These are phyloP conservation scores for Nixonia krombeini DNA, from an alignment of 1,140 invertebrate genomes.

Conservation along the genomic window DNA sequence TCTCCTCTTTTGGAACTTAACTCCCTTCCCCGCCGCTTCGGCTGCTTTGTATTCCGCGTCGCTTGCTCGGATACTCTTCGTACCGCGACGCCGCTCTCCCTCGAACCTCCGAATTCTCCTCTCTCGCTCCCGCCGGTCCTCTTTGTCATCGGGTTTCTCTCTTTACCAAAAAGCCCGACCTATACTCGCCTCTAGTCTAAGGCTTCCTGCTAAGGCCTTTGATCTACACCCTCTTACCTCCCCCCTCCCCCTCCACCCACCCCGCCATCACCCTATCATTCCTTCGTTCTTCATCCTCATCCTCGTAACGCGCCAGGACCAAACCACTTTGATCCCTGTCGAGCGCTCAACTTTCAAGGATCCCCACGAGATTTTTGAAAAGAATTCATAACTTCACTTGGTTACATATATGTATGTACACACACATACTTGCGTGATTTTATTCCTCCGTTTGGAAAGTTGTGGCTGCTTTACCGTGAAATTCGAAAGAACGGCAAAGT, in stretches of 20 bases:
- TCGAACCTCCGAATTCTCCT: conserved; percentile 31
- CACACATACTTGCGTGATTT: conserved; percentile 35
- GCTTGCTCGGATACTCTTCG: conserved; percentile 51
- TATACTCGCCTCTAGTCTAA: conserved; percentile 34
- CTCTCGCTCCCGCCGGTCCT: conserved; percentile 25
- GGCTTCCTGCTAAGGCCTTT: conserved; percentile 51
- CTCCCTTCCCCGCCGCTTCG: conserved; percentile 50
- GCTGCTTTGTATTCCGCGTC: conserved; percentile 68
- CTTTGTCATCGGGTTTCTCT: conserved; percentile 24
- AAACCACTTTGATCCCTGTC: conserved; percentile 65
- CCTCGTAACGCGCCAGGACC: conserved; percentile 39
- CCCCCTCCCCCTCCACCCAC: conserved; percentile 4
- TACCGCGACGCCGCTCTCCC: conserved; percentile 36
- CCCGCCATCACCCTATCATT: conserved; percentile 4
- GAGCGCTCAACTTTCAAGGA: conserved; percentile 65
- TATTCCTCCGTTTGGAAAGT: conserved; percentile 12
- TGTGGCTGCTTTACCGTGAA: conserved; percentile 15
- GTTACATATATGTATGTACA: too few species aligned
- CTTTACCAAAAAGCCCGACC: conserved; percentile 50
- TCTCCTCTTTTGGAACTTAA: conserved; percentile 28
- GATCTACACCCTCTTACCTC: conserved; percentile 47
- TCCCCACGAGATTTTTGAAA: conserved; percentile 63
- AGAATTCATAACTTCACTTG: conserved; percentile 70
- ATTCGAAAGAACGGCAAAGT: neutral
- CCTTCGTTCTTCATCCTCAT: conserved; percentile 39